These are phyloP conservation scores for Philereme vetulata DNA, from an alignment of 2,888 invertebrate species.

Conservation along the genomic window DNA sequence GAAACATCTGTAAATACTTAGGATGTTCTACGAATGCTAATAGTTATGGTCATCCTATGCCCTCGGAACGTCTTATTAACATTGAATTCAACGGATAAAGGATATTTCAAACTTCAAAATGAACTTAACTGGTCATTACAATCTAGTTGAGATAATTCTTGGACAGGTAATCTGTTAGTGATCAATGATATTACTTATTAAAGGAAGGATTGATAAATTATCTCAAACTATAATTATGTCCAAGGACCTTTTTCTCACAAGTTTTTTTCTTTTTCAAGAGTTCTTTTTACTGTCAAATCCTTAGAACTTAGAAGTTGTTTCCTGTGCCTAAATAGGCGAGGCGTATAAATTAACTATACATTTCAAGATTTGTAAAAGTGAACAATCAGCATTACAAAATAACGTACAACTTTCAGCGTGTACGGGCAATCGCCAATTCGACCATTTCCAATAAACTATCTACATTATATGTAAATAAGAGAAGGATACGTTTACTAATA, in stretches of 20 bases:
- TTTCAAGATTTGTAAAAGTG: constrained; percentile 26
- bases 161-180: constrained; percentile 13
- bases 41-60: too few relatives aligned
- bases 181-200: constrained; percentile 6
- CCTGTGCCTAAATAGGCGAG: constrained; percentile 1
- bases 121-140: not conserved
- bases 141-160: constrained; percentile 12
- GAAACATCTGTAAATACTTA: too few relatives aligned
- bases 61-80: too few relatives aligned
- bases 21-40: too few relatives aligned
- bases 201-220: constrained; percentile 10
- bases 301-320: constrained; percentile 10
- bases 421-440: constrained; percentile 22
- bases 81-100: too few relatives aligned
- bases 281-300: not conserved
- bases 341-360: constrained; percentile 14
- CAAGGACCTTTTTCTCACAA: not conserved
- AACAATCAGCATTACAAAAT: constrained; percentile 26
- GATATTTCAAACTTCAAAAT: too few relatives aligned
- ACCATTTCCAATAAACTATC: constrained; percentile 13
- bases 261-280: constrained; percentile 1
- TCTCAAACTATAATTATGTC: constrained; percentile 8
- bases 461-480: not conserved
- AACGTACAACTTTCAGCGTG: constrained; percentile 23
- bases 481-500: not conserved